A percentile compares a stretch with the other conserved stretches of the same genome.
These are phyloP conservation scores for Drosophila subpulchrella DNA, from an alignment of 1,140 invertebrate species.

Conservation along the genomic window DNA sequence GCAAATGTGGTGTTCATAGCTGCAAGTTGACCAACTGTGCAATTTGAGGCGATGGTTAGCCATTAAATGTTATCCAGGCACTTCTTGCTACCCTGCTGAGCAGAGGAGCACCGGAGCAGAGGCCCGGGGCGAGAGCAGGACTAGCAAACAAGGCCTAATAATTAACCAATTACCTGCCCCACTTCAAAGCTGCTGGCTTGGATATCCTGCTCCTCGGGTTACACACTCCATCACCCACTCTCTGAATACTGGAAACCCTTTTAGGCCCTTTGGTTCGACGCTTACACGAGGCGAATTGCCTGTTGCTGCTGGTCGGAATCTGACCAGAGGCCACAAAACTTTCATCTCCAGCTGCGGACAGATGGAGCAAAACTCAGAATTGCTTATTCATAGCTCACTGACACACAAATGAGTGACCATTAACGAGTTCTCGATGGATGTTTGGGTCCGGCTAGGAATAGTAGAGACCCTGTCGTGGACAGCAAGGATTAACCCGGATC, in stretches of 20 bases:
- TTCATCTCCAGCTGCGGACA: constrained; percentile 39
- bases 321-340: constrained; percentile 51
- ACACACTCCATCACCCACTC: constrained; percentile 6
- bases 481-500: constrained; percentile 49
- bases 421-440: constrained; percentile 41
- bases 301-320: constrained; percentile 35
- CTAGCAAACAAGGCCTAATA: constrained; percentile 56
- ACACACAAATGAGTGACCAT: constrained; percentile 59
- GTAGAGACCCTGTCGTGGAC: constrained; percentile 28
- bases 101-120: neutral
- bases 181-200: constrained; percentile 50
- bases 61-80: constrained; percentile 33
- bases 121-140: constrained; percentile 13
- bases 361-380: constrained; percentile 17
- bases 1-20: constrained; percentile 48
- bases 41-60: constrained; percentile 15
- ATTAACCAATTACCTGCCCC: constrained; percentile 62
- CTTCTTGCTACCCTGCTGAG: constrained; percentile 18
- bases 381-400: constrained; percentile 62
- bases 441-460: neutral
- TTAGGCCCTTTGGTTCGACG: neutral
- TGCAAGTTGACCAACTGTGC: constrained; percentile 36
- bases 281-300: constrained; percentile 8
- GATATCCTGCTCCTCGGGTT: constrained; percentile 24
- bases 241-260: constrained; percentile 8